Evolutionary conservation across 2,888 invertebrate species (phyloP).

Genomic region (Cosmia pyralina): DNA sequence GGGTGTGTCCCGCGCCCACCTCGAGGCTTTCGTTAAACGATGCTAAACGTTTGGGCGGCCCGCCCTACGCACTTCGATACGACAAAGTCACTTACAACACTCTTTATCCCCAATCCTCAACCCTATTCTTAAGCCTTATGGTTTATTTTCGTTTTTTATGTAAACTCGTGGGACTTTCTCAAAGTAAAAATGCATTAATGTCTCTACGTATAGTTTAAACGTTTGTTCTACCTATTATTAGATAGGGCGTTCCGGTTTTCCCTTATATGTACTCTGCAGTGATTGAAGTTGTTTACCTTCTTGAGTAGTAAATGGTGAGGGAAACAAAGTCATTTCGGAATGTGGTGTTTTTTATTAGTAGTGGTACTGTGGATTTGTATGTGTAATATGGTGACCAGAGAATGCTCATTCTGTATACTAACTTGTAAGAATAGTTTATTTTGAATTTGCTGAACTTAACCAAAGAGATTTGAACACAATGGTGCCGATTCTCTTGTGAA

Average conservation of each 20-base stretch:
- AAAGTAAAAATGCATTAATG: slow-evolving; percentile 73
- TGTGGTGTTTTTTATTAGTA: background rate
- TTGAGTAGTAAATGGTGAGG: slow-evolving; percentile 19
- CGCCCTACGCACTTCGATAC: slow-evolving; percentile 84
- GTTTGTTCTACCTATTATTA: slow-evolving; percentile 79
- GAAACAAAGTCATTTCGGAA: background rate
- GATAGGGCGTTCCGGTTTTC: slow-evolving; percentile 79
- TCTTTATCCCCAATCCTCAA: slow-evolving; percentile 62
- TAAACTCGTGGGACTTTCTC: slow-evolving; percentile 76
- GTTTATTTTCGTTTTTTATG: slow-evolving; percentile 50
- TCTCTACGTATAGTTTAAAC: slow-evolving; percentile 85
- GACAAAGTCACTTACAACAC: slow-evolving; percentile 71
- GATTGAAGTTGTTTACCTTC: slow-evolving; percentile 25
- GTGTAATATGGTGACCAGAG: background rate
- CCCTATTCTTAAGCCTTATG: slow-evolving; percentile 68
- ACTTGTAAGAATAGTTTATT: background rate
- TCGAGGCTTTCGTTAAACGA: slow-evolving; percentile 87
- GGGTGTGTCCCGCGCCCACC: slow-evolving; percentile 84
- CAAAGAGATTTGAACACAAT: too few species aligned
- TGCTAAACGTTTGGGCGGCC: slow-evolving; percentile 90
- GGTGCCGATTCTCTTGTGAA: too few species aligned
- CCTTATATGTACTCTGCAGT: slow-evolving; percentile 55
- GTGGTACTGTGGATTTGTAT: background rate
- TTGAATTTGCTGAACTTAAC: background rate
- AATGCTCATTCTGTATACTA: too few species aligned